Base-by-base conservation (phyloP, 2,888 invertebrate genomes). In the Macroteleia sp. region DNA sequence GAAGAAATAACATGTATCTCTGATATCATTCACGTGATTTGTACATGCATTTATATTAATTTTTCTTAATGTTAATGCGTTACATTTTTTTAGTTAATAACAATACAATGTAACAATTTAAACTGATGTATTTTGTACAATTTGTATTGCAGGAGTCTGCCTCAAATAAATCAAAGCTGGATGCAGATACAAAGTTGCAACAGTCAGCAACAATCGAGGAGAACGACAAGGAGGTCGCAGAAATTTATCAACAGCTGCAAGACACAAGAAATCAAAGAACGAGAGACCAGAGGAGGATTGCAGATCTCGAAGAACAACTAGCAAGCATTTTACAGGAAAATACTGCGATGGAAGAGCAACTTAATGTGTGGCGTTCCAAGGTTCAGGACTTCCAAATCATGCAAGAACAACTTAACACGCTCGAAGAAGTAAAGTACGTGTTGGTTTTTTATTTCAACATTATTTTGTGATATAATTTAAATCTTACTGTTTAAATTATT, bases 391-490 rank as follows among this genome's bases (percentile, higher is more conserved):
- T 96, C 89, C 96, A 96, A 90, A 95, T 95, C 59, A 94, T 96
- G 92, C 96, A 97, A 83, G 96, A 97, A 86, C 97, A 97, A 91
- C 94, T 97, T 85, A 95, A 94, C 61, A 95, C 96, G 81, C 93
- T 96, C 83, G 96, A 97, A 89, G 96, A 97, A 95, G 96, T 96
- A 82, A 94, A 96, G 96, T 96, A 92, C n/a, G n/a, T n/a, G n/a
- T n/a, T n/a, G n/a, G n/a, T n/a, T n/a, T n/a, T n/a, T n/a, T n/a
- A n/a, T n/a, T n/a, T n/a, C n/a, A n/a, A n/a, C n/a, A n/a, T n/a
- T n/a, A n/a, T n/a, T n/a, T n/a, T n/a, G n/a, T n/a, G n/a, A n/a
- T n/a, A n/a, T n/a, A n/a, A n/a, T n/a, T n/a, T n/a, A n/a, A n/a
- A n/a, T n/a, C n/a, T n/a, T n/a, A n/a, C n/a, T n/a, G n/a, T n/a